These are phyloP conservation scores for Hippocampus zosterae DNA, from an alignment of 2,113 vertebrate genomes.

Conservation along the genomic window DNA sequence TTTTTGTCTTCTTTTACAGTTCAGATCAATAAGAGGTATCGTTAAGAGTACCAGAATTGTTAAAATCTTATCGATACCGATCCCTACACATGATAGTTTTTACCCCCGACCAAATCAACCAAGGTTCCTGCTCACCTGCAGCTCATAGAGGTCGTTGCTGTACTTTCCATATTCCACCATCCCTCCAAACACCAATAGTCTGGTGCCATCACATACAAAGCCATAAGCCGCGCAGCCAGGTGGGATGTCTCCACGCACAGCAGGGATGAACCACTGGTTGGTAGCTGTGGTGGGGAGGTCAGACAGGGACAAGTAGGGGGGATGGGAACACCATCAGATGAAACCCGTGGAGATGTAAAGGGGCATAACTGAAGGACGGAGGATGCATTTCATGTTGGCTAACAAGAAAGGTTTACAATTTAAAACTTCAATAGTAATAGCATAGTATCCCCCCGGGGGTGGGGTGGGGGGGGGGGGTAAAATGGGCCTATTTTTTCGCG, in stretches of 20 bases:
- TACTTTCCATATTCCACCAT: slow-evolving; percentile 95
- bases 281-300: slow-evolving; percentile 71
- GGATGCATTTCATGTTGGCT: background rate
- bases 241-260: slow-evolving; percentile 87
- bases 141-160: slow-evolving; percentile 89
- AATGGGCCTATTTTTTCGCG: too few species aligned
- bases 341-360: background rate
- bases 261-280: slow-evolving; percentile 94
- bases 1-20: too few species aligned
- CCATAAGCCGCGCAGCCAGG: slow-evolving; percentile 91
- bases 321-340: background rate
- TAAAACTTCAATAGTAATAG: background rate
- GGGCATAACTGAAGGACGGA: background rate
- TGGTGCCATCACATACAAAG: slow-evolving; percentile 87
- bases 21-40: too few species aligned
- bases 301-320: background rate
- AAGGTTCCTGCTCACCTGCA: slow-evolving; percentile 73
- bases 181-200: slow-evolving; percentile 85
- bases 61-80: too few species aligned
- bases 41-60: too few species aligned
- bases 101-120: too few species aligned
- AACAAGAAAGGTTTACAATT: background rate
- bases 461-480: too few species aligned
- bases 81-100: background rate
- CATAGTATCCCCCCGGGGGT: too few species aligned